A percentile compares a stretch with the other conserved stretches of the same genome.
Evolutionary conservation across 2,888 invertebrate species (phyloP).

Genomic region (Seira musarum): DNA sequence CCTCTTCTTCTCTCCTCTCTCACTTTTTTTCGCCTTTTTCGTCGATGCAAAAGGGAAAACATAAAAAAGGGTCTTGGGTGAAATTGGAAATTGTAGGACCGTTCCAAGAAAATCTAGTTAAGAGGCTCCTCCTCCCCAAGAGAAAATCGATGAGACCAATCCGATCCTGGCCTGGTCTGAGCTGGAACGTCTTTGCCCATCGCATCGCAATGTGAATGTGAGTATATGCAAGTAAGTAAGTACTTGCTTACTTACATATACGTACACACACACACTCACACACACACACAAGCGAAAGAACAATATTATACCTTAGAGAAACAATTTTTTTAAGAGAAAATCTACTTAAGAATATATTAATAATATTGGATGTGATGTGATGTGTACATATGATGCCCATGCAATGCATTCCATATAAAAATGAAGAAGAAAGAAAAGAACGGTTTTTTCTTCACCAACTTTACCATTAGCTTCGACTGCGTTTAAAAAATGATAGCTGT

Average conservation of each 20-base stretch:
- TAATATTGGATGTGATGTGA: too few relatives aligned
- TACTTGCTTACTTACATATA: slow-evolving; percentile 9
- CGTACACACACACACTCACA: slow-evolving; percentile 19
- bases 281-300: slow-evolving; percentile 53
- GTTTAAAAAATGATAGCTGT: too few relatives aligned
- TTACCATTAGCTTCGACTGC: too few relatives aligned
- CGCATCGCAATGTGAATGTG: slow-evolving; percentile 24
- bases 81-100: slow-evolving; percentile 70
- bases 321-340: slow-evolving; percentile 4
- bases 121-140: slow-evolving; percentile 70
- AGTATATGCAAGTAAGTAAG: background rate
- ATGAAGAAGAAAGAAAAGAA: too few relatives aligned
- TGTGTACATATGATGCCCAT: too few relatives aligned
- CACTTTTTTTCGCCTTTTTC: slow-evolving; percentile 61
- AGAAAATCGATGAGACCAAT: slow-evolving; percentile 70
- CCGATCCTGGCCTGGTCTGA: slow-evolving; percentile 69
- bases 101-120: slow-evolving; percentile 70
- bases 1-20: slow-evolving; percentile 34
- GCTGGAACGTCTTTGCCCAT: slow-evolving; percentile 70
- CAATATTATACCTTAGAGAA: background rate
- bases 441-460: background rate
- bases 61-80: slow-evolving; percentile 70
- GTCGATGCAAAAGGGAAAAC: slow-evolving; percentile 69
- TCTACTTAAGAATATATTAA: too few relatives aligned
- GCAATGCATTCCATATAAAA: background rate